Percentiles rank a stretch among this genome's conserved stretches.
Conservation (phyloP, 2,888 invertebrate species). For the Siphlonurus alternatus region DNA sequence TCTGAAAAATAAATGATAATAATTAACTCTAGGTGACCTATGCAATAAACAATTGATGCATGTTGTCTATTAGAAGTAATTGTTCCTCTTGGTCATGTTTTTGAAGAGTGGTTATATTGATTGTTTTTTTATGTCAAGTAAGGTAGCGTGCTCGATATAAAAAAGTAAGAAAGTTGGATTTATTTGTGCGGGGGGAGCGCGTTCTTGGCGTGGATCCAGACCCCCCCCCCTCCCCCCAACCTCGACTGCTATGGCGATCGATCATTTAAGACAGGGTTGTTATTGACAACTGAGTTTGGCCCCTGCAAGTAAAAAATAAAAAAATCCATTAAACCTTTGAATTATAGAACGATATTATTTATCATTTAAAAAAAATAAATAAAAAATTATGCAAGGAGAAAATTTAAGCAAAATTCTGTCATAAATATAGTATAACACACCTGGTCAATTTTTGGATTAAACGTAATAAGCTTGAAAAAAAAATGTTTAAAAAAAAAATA, state of each 20-base stretch:
- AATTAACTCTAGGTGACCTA: too few relatives aligned
- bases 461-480: too few relatives aligned
- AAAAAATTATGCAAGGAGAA: too few relatives aligned
- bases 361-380: background rate
- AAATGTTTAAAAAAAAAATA: background rate
- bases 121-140: background rate
- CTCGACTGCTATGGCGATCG: background rate
- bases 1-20: too few relatives aligned
- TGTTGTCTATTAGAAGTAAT: too few relatives aligned
- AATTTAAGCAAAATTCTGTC: too few relatives aligned
- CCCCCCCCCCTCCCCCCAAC: background rate
- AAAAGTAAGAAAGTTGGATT: background rate
- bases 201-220: background rate
- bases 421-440: too few relatives aligned
- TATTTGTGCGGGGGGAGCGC: background rate
- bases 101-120: too few relatives aligned
- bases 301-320: background rate
- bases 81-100: too few relatives aligned
- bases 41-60: too few relatives aligned
- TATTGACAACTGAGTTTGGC: background rate
- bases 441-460: too few relatives aligned
- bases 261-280: conserved; percentile 1
- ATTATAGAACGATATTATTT: too few relatives aligned
- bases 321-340: background rate
- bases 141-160: background rate